Evolutionary conservation across 1,140 invertebrate species (phyloP).

Genomic region (Drosophila mayri): DNA sequence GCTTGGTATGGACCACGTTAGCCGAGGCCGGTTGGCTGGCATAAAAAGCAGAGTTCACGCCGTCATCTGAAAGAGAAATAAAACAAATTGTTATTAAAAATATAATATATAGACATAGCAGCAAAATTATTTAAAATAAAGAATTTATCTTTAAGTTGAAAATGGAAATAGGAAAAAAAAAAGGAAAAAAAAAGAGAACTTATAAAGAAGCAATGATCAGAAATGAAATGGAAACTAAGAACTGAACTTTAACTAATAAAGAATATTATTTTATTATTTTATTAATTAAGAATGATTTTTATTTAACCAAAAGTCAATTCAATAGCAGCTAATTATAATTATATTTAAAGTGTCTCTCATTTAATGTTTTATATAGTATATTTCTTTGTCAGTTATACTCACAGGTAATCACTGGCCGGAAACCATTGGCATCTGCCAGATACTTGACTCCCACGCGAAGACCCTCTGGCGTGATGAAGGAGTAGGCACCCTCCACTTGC

Average conservation of each 20-base stretch:
- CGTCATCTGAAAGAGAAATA: constrained; percentile 61
- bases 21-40: constrained; percentile 67
- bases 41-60: constrained; percentile 67
- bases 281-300: no score
- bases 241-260: no score
- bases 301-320: no score
- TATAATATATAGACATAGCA: background rate
- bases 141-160: background rate
- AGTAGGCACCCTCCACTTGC: constrained; percentile 75
- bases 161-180: no score
- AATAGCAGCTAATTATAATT: no score
- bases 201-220: no score
- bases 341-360: no score
- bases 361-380: background rate
- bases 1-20: constrained; percentile 61
- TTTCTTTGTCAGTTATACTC: constrained; percentile 14
- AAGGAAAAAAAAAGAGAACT: no score
- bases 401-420: constrained; percentile 77
- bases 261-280: no score
- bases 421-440: constrained; percentile 77
- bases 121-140: background rate
- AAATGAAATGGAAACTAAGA: no score
- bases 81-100: background rate
- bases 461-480: constrained; percentile 74
- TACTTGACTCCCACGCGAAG: constrained; percentile 75